Conservation (phyloP, 2,888 invertebrate species). For the Leucania comma region DNA sequence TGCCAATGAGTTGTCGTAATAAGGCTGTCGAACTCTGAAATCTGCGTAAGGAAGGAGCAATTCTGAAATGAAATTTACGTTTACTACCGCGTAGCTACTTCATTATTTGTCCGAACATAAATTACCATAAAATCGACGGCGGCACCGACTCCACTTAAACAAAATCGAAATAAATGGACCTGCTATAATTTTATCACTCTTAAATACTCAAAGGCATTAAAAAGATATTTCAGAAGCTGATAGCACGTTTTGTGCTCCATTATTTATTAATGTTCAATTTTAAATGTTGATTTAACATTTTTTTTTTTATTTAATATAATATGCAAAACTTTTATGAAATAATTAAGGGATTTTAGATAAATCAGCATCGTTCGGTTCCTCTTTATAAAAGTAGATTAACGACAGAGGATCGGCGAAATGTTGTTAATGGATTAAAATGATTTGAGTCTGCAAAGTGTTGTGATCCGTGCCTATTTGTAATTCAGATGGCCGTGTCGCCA, state of each 20-base stretch:
- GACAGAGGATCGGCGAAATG: conserved; percentile 30
- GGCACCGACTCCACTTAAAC: conserved; percentile 63
- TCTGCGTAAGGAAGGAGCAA: conserved; percentile 33
- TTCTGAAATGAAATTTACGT: conserved; percentile 49
- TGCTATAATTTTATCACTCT: conserved; percentile 67
- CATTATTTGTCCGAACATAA: conserved; percentile 68
- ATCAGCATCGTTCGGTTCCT: conserved; percentile 8
- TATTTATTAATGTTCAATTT: conserved; percentile 21
- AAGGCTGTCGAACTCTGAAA: conserved; percentile 63
- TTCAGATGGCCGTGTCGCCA: conserved; percentile 69
- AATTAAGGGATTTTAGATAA: not conserved
- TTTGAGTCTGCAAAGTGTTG: conserved; percentile 60
- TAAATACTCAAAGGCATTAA: conserved; percentile 58
- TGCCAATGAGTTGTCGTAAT: conserved; percentile 63
- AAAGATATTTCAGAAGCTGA: conserved; percentile 41
- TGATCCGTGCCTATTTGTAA: conserved; percentile 72
- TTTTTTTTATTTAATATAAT: not conserved
- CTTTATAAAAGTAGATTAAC: conserved; percentile 31
- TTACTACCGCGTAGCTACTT: conserved; percentile 55
- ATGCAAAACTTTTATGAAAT: not conserved
- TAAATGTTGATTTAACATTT: conserved; percentile 1
- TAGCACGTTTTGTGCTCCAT: conserved; percentile 3
- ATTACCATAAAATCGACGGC: conserved; percentile 67
- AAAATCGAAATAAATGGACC: conserved; percentile 68
- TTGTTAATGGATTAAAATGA: conserved; percentile 62